Conservation (phyloP, 2,888 invertebrate species). For the Macrosoma leucophasiata region DNA sequence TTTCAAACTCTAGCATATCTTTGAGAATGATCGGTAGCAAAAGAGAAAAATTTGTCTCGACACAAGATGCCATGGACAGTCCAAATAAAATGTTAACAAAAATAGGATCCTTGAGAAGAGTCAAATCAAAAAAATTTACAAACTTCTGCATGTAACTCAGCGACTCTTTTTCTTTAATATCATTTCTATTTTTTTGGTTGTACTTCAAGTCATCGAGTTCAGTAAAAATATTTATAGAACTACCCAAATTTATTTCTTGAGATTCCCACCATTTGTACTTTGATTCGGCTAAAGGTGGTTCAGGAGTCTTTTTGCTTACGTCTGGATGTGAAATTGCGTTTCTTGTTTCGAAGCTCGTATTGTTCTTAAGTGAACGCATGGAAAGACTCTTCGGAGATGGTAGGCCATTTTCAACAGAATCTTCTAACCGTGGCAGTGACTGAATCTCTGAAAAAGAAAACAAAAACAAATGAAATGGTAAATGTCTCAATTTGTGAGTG, state of each 20-base stretch:
- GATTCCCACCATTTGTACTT: conserved; percentile 75
- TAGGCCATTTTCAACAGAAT: conserved; percentile 37
- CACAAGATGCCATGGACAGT: conserved; percentile 79
- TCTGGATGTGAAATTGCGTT: conserved; percentile 65
- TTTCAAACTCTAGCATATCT: conserved; percentile 77
- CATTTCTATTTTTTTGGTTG: conserved; percentile 32
- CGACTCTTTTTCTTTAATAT: conserved; percentile 29
- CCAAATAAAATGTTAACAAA: conserved; percentile 82
- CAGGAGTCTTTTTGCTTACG: conserved; percentile 42
- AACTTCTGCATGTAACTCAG: conserved; percentile 43
- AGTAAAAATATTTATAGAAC: conserved; percentile 77
- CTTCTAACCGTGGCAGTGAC: conserved; percentile 36
- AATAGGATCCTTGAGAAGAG: conserved; percentile 78
- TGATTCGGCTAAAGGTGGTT: conserved; percentile 40
- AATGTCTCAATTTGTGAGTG: neutral
- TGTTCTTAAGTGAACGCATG: conserved; percentile 51
- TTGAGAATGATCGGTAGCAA: conserved; percentile 80
- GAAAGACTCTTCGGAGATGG: conserved; percentile 51
- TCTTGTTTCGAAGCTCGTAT: conserved; percentile 44
- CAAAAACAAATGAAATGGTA: conserved; percentile 3
- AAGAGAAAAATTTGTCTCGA: conserved; percentile 81
- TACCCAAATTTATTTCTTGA: conserved; percentile 75
- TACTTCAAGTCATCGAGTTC: conserved; percentile 39
- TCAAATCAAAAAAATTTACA: conserved; percentile 78
- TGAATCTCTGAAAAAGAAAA: conserved; percentile 38